Evolutionary conservation across 1,140 invertebrate species (phyloP), one percentile per base, ranked within the genome.

Genomic region (Hycleus phaleratus): DNA sequence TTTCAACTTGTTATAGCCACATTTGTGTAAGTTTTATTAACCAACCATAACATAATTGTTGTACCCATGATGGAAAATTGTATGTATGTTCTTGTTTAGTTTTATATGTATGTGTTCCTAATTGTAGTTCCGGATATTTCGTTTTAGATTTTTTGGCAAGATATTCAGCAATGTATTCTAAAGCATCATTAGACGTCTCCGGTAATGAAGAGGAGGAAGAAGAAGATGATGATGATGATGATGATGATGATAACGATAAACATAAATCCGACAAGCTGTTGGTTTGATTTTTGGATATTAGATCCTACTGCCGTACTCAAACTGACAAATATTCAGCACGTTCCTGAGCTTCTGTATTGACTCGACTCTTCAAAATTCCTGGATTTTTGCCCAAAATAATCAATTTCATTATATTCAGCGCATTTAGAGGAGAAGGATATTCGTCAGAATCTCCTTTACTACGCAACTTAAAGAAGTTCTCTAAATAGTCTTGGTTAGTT

Each of bases 11-110:
- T n/a, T n/a, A n/a, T n/a, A n/a, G n/a, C n/a, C n/a, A n/a, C n/a
- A n/a, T n/a, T n/a, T n/a, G n/a, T n/a, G n/a, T n/a, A n/a, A n/a
- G 49, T 51, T 51, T 51, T 12, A 51, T 42, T 12, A 51, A 12
- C 3, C 49, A 32, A 3, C 49, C 49, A 24, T 12, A 51, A 39
- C 32, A 51, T 18, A 51, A 18, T 24, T 51, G 49, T 38, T 51
- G 38, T 24, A 51, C 49, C 49, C 38, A 51, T 12, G 49, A 26
- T 3, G 49, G 38, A 4, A 51, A 18, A 11, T 18, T 40, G 26
- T 51, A 51, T 25, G 24, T 25, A 51, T 39, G 49, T 4, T 51
- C 38, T 6, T 3, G 18, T 26, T 51, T 12, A 11, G 40, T 9
- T 51, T 51, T 51, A 51, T 42, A 40, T 3, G 49, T 51, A 12